A percentile compares a stretch with the other conserved stretches of the same genome.
phyloP scores from a whole-genome alignment of 2,888 invertebrate genomes.

The Beris morrisii region DNA sequence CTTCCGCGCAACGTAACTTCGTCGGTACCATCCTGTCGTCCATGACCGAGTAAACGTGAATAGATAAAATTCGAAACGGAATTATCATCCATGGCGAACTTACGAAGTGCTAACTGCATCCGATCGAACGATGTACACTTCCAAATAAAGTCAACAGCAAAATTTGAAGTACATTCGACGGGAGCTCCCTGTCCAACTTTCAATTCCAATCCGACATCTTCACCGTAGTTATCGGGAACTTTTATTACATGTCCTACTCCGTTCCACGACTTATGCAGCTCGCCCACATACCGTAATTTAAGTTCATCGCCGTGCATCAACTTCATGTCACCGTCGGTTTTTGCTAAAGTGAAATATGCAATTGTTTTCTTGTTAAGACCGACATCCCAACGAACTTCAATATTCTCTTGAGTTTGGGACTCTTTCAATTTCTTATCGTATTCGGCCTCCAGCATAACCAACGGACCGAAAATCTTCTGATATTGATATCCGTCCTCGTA shows the following conservation, averaged over 20 bases:
- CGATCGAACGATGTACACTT: constrained; percentile 98
- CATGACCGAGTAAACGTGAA: constrained; percentile 92
- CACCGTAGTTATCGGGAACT: constrained; percentile 93
- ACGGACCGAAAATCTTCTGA: constrained; percentile 95
- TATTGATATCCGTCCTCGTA: constrained; percentile 99
- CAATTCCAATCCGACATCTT: constrained; percentile 96
- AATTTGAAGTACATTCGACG: constrained; percentile 90
- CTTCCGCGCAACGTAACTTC: constrained; percentile 85
- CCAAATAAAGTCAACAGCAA: constrained; percentile 99
- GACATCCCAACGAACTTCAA: constrained; percentile 98
- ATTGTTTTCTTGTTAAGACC: constrained; percentile 97
- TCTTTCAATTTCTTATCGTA: constrained; percentile 98
- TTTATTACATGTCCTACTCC: constrained; percentile 98
- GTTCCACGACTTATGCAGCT: constrained; percentile 93
- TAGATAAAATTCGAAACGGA: constrained; percentile 98
- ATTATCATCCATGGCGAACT: constrained; percentile 94
- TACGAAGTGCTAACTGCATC: constrained; percentile 92
- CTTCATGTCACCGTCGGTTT: constrained; percentile 98
- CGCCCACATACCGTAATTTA: constrained; percentile 88
- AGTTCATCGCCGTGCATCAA: constrained; percentile 99
- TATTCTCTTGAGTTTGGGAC: constrained; percentile 96
- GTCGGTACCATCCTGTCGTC: constrained; percentile 92
- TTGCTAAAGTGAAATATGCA: constrained; percentile 95
- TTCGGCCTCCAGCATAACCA: constrained; percentile 96
- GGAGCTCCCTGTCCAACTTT: constrained; percentile 92